phyloP scores from a whole-genome alignment of 1,140 invertebrate genomes.

The Sarcophaga peregrina region DNA sequence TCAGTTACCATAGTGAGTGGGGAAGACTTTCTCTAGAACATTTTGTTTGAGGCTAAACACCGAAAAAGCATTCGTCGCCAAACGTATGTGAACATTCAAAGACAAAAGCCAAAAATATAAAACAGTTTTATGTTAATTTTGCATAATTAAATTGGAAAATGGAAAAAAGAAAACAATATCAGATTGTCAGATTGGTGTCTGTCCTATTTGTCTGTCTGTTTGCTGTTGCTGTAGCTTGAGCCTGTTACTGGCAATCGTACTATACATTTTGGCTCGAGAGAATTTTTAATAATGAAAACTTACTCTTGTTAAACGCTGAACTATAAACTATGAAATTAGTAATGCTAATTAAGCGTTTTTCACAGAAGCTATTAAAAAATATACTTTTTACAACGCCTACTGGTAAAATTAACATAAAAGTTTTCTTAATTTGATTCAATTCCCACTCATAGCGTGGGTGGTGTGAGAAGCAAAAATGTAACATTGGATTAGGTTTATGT shows the following conservation, averaged over 20 bases:
- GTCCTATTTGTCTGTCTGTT: not conserved
- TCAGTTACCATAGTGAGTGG: not conserved
- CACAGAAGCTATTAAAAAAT: too few species aligned
- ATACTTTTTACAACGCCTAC: too few species aligned
- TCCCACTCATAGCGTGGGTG: too few species aligned
- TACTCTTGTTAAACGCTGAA: not conserved
- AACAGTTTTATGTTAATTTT: slow-evolving; percentile 12
- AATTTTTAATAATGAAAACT: not conserved
- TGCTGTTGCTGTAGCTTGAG: not conserved
- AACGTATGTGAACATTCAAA: too few species aligned
- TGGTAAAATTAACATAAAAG: too few species aligned
- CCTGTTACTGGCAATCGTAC: not conserved
- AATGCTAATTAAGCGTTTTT: not conserved
- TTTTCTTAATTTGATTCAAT: too few species aligned
- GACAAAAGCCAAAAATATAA: not conserved
- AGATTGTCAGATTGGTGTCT: not conserved
- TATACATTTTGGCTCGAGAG: not conserved
- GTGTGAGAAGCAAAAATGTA: too few species aligned
- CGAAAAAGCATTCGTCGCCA: too few species aligned
- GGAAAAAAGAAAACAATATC: not conserved
- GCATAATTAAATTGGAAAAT: slow-evolving; percentile 22
- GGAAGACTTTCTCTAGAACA: not conserved
- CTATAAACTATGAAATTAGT: not conserved
- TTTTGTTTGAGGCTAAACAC: too few species aligned
- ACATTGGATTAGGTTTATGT: too few species aligned